Conservation (phyloP, 2,797 vertebrate genomes). For the Carcharodon carcharias region DNA sequence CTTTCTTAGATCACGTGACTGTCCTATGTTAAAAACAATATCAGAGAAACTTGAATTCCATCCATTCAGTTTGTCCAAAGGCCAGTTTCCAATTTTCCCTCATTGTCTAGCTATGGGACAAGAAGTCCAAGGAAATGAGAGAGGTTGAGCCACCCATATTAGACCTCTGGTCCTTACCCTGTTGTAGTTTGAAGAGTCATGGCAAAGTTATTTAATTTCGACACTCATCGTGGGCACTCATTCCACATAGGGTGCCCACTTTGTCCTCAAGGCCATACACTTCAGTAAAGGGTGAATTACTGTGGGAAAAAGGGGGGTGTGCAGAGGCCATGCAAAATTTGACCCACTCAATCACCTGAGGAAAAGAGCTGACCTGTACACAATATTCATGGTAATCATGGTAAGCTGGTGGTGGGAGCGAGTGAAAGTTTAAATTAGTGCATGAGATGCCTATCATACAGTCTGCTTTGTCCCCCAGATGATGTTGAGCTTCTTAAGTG, state of each 20-base stretch:
- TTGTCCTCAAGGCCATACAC: neutral
- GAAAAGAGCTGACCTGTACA: neutral
- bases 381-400: neutral
- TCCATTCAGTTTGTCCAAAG: neutral
- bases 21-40: neutral
- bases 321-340: neutral
- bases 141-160: neutral
- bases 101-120: neutral
- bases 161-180: neutral
- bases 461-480: neutral
- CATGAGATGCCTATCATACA: neutral
- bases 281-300: neutral
- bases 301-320: neutral
- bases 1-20: neutral
- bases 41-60: neutral
- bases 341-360: neutral
- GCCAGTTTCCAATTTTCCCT: neutral
- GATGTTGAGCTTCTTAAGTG: neutral
- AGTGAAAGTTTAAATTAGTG: neutral
- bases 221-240: neutral
- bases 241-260: neutral
- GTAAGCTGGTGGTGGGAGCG: neutral
- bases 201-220: neutral
- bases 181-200: neutral
- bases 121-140: neutral